A percentile compares a stretch with the other conserved stretches of the same genome.
These are phyloP conservation scores for Pangasius krempfi DNA, from an alignment of 2,797 vertebrate species.

Conservation along the genomic window DNA sequence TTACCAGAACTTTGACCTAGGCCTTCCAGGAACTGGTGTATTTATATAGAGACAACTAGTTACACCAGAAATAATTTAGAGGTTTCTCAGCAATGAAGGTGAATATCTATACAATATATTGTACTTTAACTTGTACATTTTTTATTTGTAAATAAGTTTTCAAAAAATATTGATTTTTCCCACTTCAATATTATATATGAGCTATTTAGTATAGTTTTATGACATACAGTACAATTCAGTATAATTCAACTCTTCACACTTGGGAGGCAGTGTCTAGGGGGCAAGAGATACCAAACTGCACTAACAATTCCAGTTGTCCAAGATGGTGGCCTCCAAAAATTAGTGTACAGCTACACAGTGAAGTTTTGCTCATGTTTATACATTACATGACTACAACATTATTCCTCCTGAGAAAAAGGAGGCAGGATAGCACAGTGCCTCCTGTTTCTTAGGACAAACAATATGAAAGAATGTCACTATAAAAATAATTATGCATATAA, in stretches of 20 bases:
- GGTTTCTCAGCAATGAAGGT: neutral
- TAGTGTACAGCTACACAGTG: neutral
- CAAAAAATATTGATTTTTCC: neutral
- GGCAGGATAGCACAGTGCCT: too few relatives aligned
- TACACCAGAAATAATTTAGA: neutral
- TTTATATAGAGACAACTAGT: neutral
- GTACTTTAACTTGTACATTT: neutral
- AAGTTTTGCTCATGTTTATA: neutral
- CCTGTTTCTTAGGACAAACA: neutral
- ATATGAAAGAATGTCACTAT: neutral
- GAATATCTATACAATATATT: neutral
- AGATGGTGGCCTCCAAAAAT: neutral
- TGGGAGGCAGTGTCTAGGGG: neutral
- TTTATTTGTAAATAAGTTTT: neutral
- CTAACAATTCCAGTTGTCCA: neutral
- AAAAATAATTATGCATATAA: neutral
- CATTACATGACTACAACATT: neutral
- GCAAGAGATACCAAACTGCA: neutral
- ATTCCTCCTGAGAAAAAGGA: neutral
- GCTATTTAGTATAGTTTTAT: neutral
- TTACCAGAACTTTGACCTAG: neutral
- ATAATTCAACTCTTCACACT: neutral
- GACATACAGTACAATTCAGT: neutral
- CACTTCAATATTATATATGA: neutral
- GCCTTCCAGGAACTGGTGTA: neutral